A percentile compares a stretch with the other conserved stretches of the same genome.
Conservation (phyloP, 2,797 vertebrate species). For the Schizothorax lantsangensis region DNA sequence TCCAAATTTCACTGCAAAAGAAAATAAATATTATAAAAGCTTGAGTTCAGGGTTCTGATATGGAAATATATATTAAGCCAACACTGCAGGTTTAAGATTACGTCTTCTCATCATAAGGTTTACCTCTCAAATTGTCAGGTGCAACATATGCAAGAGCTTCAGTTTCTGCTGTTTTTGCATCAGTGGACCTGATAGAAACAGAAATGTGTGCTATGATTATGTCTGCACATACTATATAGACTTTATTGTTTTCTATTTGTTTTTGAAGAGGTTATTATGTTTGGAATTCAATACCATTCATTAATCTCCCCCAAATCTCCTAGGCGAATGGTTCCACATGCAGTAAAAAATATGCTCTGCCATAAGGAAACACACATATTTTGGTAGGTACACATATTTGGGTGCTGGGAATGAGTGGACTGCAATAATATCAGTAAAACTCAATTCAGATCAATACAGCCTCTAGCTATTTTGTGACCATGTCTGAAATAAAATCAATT, state of each 20-base stretch:
- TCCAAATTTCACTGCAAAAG: background rate
- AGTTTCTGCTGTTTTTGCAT: background rate
- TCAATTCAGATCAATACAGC: too few species aligned
- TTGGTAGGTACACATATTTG: background rate
- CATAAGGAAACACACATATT: background rate
- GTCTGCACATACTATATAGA: background rate
- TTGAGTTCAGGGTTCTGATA: background rate
- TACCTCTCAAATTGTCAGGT: background rate
- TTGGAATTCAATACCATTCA: background rate
- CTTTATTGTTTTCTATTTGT: too few species aligned
- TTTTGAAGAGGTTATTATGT: too few species aligned
- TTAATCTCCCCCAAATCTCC: background rate
- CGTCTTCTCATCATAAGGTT: slow-evolving; percentile 5
- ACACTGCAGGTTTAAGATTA: background rate
- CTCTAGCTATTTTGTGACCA: too few species aligned
- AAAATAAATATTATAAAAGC: background rate
- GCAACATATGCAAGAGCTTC: background rate
- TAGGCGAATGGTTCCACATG: background rate
- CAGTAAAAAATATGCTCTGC: too few species aligned
- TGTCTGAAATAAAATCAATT: too few species aligned
- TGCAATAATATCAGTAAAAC: too few species aligned
- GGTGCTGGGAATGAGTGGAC: too few species aligned
- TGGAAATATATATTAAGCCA: background rate
- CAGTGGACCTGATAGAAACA: background rate
- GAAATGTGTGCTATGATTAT: background rate